These are phyloP conservation scores for Sepioteuthis lessoniana DNA, from an alignment of 2,888 invertebrate species.

Conservation along the genomic window DNA sequence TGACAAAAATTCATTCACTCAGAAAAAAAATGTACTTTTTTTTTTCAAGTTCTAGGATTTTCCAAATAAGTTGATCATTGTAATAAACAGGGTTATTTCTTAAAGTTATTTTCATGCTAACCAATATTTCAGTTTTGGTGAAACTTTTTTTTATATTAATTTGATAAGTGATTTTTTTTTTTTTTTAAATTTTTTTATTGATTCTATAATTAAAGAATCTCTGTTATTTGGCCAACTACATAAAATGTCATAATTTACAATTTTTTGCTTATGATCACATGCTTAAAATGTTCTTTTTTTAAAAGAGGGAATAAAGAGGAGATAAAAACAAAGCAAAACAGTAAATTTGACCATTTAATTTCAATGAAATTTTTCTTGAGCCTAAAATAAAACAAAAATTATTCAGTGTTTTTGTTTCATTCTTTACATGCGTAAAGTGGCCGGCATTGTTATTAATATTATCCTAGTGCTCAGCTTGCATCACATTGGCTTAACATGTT, in stretches of 20 bases:
- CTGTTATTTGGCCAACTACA: background rate
- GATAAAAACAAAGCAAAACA: background rate
- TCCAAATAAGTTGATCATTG: background rate
- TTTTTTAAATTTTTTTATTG: too few relatives aligned
- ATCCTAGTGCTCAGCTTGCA: background rate
- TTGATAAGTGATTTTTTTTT: background rate
- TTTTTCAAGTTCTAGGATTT: background rate
- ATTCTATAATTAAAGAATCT: background rate
- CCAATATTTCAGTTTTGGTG: background rate
- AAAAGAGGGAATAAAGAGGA: background rate
- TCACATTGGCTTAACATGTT: background rate
- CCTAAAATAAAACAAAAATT: background rate
- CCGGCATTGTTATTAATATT: background rate
- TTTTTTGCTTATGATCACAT: background rate
- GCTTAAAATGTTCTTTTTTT: background rate
- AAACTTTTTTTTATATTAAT: background rate
- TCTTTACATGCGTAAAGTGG: slow-evolving; percentile 20
- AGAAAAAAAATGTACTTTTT: too few relatives aligned
- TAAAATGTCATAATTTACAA: background rate
- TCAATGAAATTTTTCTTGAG: background rate
- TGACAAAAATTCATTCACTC: background rate
- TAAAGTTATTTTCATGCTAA: background rate
- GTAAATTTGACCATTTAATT: background rate
- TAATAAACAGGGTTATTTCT: slow-evolving; percentile 8
- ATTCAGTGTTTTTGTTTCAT: background rate